Percentiles rank a stretch among this genome's conserved stretches.
These are phyloP conservation scores for Leptopterna dolabrata DNA, from an alignment of 2,888 invertebrate species.

Conservation along the genomic window DNA sequence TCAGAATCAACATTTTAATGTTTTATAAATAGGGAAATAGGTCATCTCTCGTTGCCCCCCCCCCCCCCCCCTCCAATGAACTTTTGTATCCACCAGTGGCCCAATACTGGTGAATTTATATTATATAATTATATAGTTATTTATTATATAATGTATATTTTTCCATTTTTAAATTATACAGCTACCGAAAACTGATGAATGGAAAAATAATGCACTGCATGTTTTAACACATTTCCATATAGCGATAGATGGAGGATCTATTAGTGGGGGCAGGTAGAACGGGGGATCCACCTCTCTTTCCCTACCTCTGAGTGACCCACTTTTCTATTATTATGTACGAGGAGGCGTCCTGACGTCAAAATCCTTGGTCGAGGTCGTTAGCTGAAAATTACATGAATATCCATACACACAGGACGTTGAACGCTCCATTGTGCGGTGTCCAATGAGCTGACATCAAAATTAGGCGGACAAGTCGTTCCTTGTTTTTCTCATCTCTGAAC, in stretches of 20 bases:
- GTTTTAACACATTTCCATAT: neutral
- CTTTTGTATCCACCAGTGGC: too few species aligned
- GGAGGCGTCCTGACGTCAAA: neutral
- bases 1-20: too few species aligned
- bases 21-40: too few species aligned
- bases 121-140: too few species aligned
- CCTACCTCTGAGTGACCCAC: neutral
- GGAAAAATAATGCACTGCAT: too few species aligned
- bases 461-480: neutral
- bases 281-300: neutral
- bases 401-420: neutral
- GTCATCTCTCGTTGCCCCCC: too few species aligned
- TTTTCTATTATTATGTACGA: neutral
- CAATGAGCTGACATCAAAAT: neutral
- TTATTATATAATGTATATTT: too few species aligned
- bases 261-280: neutral
- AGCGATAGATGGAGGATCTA: neutral
- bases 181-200: too few species aligned
- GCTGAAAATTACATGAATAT: neutral
- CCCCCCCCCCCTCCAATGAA: too few species aligned
- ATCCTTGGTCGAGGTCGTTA: constrained; percentile 3
- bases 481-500: too few species aligned
- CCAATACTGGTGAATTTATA: too few species aligned
- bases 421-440: neutral
- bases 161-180: too few species aligned